phyloP scores from a whole-genome alignment of 2,113 vertebrate species.

The Carettochelys insculpta region DNA sequence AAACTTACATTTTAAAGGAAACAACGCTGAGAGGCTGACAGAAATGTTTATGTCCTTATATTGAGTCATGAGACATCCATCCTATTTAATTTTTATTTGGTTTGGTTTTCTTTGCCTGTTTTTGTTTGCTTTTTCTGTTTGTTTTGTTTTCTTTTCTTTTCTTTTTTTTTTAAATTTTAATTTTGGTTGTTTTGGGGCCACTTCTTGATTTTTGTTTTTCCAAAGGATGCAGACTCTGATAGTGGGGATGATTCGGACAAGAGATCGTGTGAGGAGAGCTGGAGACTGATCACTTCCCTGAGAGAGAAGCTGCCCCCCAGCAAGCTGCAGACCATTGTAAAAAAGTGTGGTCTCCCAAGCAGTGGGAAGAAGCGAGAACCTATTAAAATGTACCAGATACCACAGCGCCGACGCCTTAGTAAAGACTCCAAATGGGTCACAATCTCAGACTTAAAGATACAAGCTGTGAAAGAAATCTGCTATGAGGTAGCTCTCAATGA shows the following conservation, averaged over 20 bases:
- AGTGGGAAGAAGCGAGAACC: conserved; percentile 96
- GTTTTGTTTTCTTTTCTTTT: conserved; percentile 73
- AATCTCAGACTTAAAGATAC: conserved; percentile 98
- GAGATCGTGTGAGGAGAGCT: conserved; percentile 99
- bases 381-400: conserved; percentile 98
- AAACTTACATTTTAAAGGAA: conserved; percentile 50
- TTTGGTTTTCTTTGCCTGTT: conserved; percentile 79
- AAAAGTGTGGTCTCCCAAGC: conserved; percentile 99
- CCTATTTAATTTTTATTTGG: conserved; percentile 68
- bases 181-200: conserved; percentile 93
- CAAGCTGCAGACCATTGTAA: conserved; percentile 99
- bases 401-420: conserved; percentile 92
- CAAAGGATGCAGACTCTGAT: conserved; percentile 99
- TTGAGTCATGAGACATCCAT: conserved; percentile 58
- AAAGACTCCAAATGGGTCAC: conserved; percentile 99
- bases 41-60: conserved; percentile 46
- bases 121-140: conserved; percentile 82
- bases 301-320: conserved; percentile 99
- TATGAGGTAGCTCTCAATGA: conserved; percentile 98
- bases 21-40: conserved; percentile 33
- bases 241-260: conserved; percentile 99
- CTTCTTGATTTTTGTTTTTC: conserved; percentile 94
- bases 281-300: conserved; percentile 98
- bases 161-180: conserved; percentile 87
- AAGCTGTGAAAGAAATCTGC: conserved; percentile 98